Evolutionary conservation across 2,888 invertebrate genomes (phyloP), one percentile per base, ranked within the genome.

Genomic region (Limenitis camilla): DNA sequence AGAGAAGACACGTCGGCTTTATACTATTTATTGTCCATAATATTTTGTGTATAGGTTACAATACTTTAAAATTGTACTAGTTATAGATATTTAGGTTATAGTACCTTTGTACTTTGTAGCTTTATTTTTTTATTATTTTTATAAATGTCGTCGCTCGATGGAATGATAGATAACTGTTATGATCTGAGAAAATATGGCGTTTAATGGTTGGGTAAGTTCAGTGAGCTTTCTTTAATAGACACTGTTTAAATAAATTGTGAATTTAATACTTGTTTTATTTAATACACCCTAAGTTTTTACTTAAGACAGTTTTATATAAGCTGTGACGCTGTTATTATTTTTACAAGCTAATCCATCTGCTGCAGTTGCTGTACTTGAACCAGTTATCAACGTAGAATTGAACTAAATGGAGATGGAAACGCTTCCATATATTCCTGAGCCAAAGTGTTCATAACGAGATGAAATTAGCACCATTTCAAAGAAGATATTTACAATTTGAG

Each of bases 221-320:
- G 46, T 49, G 52, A 56, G 53, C 56, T 53, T 59, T 59, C 33
- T 46, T 53, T 52, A 49, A 55, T 57, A 44, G 50, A 55, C 36
- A 52, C 55, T 58, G 58, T 57, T 60, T 50, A 56, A 55, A 54
- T 52, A 53, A 55, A 58, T 43, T 56, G 49, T 54, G 53, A 55
- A 47, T 57, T 56, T 38, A 42, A 53, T 33, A 40, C 30, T 19
- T 40, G 28, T 45, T 50, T 44, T 43, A 47, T 49, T 42, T 39
- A 27, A 8, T 38, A 1, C 32, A n/a, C 28, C 36, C 6, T 8
- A 27, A 6, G 7, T 30, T 46, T n/a, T n/a, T n/a, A n/a, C n/a
- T n/a, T n/a, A n/a, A n/a, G n/a, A n/a, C n/a, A n/a, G n/a, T n/a
- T n/a, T n/a, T n/a, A n/a, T n/a, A n/a, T n/a, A n/a, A n/a, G n/a